phyloP scores from a whole-genome alignment of 2,797 vertebrate genomes.

The Ctenopoma kingsleyae region DNA sequence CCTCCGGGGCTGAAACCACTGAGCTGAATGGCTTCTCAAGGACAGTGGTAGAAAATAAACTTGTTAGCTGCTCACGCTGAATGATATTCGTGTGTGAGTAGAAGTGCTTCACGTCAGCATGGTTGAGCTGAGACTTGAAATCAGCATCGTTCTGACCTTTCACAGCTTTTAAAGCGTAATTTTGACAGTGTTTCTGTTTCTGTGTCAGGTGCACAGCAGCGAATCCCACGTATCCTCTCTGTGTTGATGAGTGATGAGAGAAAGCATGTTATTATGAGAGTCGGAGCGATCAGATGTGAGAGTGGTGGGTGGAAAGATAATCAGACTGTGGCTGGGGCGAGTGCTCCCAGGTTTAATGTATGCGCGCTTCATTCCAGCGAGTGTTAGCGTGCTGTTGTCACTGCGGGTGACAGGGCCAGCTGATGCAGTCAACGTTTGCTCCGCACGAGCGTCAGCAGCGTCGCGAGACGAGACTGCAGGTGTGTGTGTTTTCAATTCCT shows the following conservation, averaged over 20 bases:
- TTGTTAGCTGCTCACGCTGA: background rate
- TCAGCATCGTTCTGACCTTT: background rate
- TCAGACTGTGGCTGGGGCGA: slow-evolving; percentile 1
- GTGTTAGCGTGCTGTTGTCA: slow-evolving; percentile 44
- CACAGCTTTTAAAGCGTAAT: background rate
- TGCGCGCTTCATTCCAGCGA: slow-evolving; percentile 8
- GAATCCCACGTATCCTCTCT: background rate
- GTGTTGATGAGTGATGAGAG: slow-evolving; percentile 2
- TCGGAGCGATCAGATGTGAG: slow-evolving; percentile 18
- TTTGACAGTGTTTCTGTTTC: background rate
- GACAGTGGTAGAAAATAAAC: background rate
- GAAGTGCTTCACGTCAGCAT: background rate
- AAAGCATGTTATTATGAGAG: background rate
- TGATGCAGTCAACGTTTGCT: slow-evolving; percentile 30
- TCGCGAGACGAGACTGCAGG: slow-evolving; percentile 12
- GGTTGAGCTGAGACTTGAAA: background rate
- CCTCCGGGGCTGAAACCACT: background rate
- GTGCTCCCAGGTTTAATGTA: slow-evolving; percentile 19
- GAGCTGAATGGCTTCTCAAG: background rate
- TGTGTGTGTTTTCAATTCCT: slow-evolving; percentile 25
- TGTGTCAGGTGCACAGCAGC: background rate
- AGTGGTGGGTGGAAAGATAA: slow-evolving; percentile 15
- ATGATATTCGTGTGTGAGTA: fast-evolving
- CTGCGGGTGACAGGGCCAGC: slow-evolving; percentile 22
- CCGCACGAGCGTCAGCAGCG: slow-evolving; percentile 2